A percentile compares a stretch with the other conserved stretches of the same genome.
These are phyloP conservation scores for Corythaeola cristata DNA, from an alignment of 2,113 vertebrate species.

Conservation along the genomic window DNA sequence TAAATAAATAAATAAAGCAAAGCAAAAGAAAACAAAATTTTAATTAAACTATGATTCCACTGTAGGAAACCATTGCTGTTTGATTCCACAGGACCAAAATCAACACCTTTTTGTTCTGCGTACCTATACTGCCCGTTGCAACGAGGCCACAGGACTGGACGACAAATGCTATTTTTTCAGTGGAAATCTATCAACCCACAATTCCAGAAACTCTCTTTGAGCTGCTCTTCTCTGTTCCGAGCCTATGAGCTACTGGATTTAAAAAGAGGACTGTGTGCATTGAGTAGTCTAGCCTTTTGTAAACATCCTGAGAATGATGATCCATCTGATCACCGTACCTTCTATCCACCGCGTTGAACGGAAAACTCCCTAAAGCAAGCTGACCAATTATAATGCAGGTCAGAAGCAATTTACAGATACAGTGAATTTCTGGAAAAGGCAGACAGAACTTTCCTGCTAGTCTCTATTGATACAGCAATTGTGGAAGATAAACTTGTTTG, in stretches of 20 bases:
- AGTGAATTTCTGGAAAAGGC: background rate
- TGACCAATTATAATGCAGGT: background rate
- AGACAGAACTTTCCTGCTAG: background rate
- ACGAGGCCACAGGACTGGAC: background rate
- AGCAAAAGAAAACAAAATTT: no score
- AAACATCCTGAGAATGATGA: background rate
- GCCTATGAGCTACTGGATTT: background rate
- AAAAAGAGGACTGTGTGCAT: background rate
- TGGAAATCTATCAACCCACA: background rate
- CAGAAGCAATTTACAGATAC: background rate
- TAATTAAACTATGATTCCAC: background rate
- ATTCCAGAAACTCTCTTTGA: background rate
- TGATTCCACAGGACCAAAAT: background rate
- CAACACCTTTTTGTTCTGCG: background rate
- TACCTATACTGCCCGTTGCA: background rate
- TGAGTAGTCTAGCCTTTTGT: background rate
- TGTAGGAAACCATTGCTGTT: background rate
- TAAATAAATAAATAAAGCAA: no score
- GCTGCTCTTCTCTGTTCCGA: background rate
- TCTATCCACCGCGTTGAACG: background rate
- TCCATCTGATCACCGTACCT: background rate
- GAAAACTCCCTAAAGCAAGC: constrained; percentile 12
- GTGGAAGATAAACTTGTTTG: background rate
- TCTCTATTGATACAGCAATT: background rate
- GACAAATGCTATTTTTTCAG: background rate